These are phyloP conservation scores for Leptura quadrifasciata DNA, from an alignment of 2,888 invertebrate genomes.

Conservation along the genomic window DNA sequence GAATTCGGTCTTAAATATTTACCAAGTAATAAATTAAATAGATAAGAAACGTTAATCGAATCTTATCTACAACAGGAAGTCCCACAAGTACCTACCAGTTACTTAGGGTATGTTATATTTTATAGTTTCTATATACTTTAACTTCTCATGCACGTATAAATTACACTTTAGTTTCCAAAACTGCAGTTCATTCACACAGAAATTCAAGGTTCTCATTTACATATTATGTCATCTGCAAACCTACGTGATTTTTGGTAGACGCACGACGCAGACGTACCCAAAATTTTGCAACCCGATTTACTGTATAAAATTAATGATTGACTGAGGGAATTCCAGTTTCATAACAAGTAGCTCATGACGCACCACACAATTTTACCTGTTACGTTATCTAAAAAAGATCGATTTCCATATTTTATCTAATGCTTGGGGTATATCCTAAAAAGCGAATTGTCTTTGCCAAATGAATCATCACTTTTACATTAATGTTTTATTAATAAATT, in stretches of 20 bases:
- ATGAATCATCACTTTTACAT: no score
- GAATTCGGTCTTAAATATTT: neutral
- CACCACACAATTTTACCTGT: no score
- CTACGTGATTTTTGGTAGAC: neutral
- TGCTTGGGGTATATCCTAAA: no score
- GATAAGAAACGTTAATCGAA: neutral
- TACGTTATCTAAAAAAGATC: no score
- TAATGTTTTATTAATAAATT: no score
- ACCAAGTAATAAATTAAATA: neutral
- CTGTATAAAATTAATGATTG: neutral
- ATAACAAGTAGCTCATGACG: no score
- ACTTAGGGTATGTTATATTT: no score
- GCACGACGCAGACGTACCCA: neutral
- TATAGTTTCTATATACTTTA: neutral
- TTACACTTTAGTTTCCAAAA: neutral
- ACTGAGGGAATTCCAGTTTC: neutral
- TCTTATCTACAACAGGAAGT: neutral
- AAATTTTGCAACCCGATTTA: neutral
- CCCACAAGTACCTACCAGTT: neutral
- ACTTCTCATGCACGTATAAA: neutral
- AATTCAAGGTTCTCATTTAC: neutral
- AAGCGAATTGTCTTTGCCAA: no score
- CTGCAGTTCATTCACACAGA: conserved; percentile 9
- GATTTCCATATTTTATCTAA: no score
- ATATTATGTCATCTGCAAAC: neutral